phyloP scores from a whole-genome alignment of 2,797 vertebrate species.

The Pipistrellus kuhlii region DNA sequence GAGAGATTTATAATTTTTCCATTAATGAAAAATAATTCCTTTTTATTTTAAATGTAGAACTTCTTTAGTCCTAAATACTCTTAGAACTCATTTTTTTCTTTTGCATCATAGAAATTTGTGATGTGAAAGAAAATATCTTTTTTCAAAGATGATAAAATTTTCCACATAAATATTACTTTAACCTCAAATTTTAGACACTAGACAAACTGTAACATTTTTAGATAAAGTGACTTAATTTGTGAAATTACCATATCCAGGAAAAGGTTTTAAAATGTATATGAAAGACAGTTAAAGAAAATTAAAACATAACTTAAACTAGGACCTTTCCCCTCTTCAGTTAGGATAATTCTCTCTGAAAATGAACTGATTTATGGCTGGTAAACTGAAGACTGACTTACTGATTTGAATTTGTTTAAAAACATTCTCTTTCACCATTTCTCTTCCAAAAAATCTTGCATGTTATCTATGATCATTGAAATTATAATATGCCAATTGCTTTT shows the following conservation, averaged over 20 bases:
- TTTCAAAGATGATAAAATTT: slow-evolving; percentile 33
- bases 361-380: background rate
- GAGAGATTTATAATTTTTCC: slow-evolving; percentile 77
- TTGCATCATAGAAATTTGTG: background rate
- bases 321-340: background rate
- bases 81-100: background rate
- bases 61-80: slow-evolving; percentile 25
- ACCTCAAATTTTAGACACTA: background rate
- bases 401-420: background rate
- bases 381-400: background rate
- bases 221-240: background rate
- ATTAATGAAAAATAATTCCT: slow-evolving; percentile 52
- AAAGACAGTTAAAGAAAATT: background rate
- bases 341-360: slow-evolving; percentile 1
- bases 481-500: background rate
- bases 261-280: background rate
- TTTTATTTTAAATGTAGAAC: slow-evolving; percentile 60
- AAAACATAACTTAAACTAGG: background rate
- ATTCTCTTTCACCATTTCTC: background rate
- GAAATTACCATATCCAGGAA: background rate
- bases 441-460: background rate
- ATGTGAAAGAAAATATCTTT: background rate
- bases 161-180: background rate
- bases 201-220: background rate
- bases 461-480: background rate